Conservation (phyloP, 2,888 invertebrate species). For the Eremobia ochroleuca region DNA sequence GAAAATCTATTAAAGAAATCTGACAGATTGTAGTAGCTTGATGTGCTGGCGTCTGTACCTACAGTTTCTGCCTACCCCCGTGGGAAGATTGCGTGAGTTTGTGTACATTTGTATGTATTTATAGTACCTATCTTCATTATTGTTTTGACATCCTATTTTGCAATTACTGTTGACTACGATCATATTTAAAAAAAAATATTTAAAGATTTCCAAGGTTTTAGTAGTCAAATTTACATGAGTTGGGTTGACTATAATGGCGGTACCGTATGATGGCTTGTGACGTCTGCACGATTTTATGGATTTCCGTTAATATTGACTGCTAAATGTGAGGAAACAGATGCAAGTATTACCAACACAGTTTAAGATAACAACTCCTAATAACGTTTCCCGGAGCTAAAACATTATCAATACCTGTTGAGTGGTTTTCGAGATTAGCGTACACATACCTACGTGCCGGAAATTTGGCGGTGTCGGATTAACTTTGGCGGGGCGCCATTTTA, state of each 20-base stretch:
- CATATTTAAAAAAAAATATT: neutral
- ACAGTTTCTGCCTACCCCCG: too few species aligned
- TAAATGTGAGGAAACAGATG: neutral
- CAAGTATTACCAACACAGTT: conserved; percentile 28
- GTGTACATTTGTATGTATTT: too few species aligned
- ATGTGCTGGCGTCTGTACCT: too few species aligned
- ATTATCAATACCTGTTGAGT: conserved; percentile 62
- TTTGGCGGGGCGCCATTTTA: conserved; percentile 44
- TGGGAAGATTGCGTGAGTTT: too few species aligned
- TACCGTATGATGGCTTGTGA: neutral
- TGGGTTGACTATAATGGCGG: neutral
- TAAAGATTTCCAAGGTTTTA: neutral
- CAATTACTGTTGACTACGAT: neutral
- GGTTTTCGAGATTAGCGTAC: conserved; percentile 60
- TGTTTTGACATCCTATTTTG: neutral
- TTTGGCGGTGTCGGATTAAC: conserved; percentile 27
- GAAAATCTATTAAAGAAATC: too few species aligned
- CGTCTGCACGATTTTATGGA: neutral
- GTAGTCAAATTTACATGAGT: neutral
- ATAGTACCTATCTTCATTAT: neutral
- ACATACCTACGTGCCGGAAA: conserved; percentile 53
- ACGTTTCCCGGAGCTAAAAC: conserved; percentile 49
- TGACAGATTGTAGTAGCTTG: too few species aligned
- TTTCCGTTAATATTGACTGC: neutral
- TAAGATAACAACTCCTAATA: conserved; percentile 42